phyloP scores from a whole-genome alignment of 2,113 vertebrate genomes.

The Eptesicus fuscus region DNA sequence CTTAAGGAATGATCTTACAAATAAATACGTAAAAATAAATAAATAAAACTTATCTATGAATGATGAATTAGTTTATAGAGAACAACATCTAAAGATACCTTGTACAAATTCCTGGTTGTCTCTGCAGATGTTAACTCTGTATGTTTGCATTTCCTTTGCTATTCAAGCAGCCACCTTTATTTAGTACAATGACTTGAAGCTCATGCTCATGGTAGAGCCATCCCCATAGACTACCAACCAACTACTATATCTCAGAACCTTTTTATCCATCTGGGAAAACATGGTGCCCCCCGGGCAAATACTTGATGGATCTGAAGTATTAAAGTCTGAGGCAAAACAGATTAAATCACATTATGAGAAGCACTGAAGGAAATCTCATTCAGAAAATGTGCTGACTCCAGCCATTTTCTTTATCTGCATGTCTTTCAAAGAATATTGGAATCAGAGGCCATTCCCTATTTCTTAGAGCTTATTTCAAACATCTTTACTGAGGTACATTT shows the following conservation, averaged over 20 bases:
- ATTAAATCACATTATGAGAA: not conserved
- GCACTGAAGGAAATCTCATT: not conserved
- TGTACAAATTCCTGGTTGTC: not conserved
- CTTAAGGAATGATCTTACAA: not conserved
- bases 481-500: not conserved
- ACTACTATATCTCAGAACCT: not conserved
- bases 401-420: not conserved
- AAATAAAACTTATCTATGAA: not conserved
- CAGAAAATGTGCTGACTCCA: not conserved
- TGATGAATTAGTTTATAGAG: not conserved
- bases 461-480: not conserved
- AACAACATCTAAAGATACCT: not conserved
- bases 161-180: not conserved
- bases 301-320: not conserved
- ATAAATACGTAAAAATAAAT: not conserved
- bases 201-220: not conserved
- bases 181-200: not conserved
- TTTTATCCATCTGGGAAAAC: not conserved
- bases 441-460: not conserved
- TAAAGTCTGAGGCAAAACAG: not conserved
- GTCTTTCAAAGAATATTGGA: not conserved
- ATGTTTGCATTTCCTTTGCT: not conserved
- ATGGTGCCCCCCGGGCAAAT: not conserved
- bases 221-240: not conserved
- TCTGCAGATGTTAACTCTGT: not conserved